Base-by-base conservation (phyloP, 1,140 invertebrate species). In the Ooceraea biroi region DNA sequence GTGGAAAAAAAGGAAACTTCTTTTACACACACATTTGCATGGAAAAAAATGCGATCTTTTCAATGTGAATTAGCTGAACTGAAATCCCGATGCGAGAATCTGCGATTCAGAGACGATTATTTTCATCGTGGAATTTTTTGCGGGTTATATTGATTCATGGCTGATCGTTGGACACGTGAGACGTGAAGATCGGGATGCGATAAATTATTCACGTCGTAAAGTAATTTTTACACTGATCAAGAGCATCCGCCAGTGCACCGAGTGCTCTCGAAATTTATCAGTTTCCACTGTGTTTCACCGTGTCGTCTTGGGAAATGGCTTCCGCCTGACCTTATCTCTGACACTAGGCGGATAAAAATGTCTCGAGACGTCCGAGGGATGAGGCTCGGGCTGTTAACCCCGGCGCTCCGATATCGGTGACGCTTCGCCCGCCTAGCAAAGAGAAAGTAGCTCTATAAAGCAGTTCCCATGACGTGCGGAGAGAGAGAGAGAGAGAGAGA, bases 211-310 rank as follows among this genome's bases (percentile, higher is more conserved):
- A 8, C 17, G 14, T 25, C 19, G 48, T 12, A 52, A 77, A 77
- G 52, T 66, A 12, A 77, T 77, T 52, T 77, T 12, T 27, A 55
- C 66, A 77, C 41, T 41, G 10, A n/a, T 5, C 36, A 12, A 22
- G 27, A 8, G 48, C 7, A 3, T 25, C 22, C 11, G 36, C n/a
- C 36, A n/a, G 30, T 84, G 85, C 85, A 87, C 83, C 58, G 82
- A 76, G 7, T 73, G 22, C 11, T 60, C 68, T 41, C 52, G 73
- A 57, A 80, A 71, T 80, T 69, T 80, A 80, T 80, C 65, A 68
- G 63, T 71, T 80, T 80, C 65, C 65, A 80, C 76, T 58, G 76
- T 80, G 68, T 71, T 80, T 71, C 65, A 80, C 41, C 65, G n/a
- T 69, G 65, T 46, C 36, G 36, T 58, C 25, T 46, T 10, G 36